A percentile compares a stretch with the other conserved stretches of the same genome.
These are phyloP conservation scores for Agonopterix alstromeriana DNA, from an alignment of 2,888 invertebrate genomes.

Conservation along the genomic window DNA sequence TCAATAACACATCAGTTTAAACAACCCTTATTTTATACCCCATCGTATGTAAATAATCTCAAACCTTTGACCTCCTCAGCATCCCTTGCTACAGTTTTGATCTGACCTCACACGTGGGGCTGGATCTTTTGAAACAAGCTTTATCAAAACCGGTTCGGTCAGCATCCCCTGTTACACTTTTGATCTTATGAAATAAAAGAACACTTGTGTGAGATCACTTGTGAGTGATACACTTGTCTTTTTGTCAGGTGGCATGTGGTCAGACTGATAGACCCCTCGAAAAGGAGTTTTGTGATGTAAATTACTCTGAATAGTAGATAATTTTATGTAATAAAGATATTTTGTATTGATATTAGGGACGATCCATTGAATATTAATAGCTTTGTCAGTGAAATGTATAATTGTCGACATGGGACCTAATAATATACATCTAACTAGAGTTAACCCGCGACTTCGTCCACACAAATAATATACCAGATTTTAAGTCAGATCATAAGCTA, in stretches of 20 bases:
- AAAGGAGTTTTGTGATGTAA: no score
- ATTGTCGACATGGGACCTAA: no score
- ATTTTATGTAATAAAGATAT: no score
- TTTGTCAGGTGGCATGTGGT: not conserved
- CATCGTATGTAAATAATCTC: conserved; percentile 28
- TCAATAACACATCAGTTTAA: not conserved
- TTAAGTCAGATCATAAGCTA: no score
- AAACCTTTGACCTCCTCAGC: conserved; percentile 31
- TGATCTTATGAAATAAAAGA: conserved; percentile 28
- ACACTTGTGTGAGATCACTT: conserved; percentile 8
- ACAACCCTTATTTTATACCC: conserved; percentile 12
- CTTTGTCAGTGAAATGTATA: no score
- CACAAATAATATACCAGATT: no score
- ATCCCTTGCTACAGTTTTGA: conserved; percentile 40
- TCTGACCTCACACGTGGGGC: conserved; percentile 6
- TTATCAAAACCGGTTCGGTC: conserved; percentile 14
- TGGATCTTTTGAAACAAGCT: conserved; percentile 9
- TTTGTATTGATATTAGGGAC: no score
- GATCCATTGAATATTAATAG: no score
- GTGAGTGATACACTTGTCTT: conserved; percentile 1
- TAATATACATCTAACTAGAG: no score
- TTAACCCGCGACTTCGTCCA: no score
- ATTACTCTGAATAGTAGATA: no score
- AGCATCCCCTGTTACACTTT: conserved; percentile 42
- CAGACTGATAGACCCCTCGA: not conserved